Evolutionary conservation across 1,140 invertebrate species (phyloP), one percentile per base, ranked within the genome.

Genomic region (Sinella curviseta): DNA sequence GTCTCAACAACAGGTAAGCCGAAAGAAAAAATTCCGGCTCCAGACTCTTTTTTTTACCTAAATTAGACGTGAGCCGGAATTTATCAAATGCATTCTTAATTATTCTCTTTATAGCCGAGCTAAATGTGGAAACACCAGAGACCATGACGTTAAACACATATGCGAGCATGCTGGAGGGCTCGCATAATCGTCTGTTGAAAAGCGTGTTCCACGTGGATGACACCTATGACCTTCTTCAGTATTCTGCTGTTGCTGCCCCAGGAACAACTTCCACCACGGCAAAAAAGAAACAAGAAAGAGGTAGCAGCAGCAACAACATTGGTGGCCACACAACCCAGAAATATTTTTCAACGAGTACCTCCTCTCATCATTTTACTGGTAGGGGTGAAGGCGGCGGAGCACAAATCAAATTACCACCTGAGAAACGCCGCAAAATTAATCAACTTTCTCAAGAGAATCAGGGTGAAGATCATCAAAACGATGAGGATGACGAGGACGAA

Each of bases 111-210:
- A 30, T 24, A 31, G 65, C 65, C 1, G 65, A 70, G n/a, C n/a
- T 33, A 4, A 24, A 70, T 30, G 65, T 70, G 65, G 28, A 70
- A 33, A 70, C 65, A 17, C 65, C 65, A 12, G 28, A 70, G 31
- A 70, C 65, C 8, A 70, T 31, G 65, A 70, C 65, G n/a, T 24
- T 70, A 4, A 30, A 70, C n/a, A 70, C 65, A n/a, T 70, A 70
- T 30, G 12, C 31, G 65, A 12, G 26, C 12, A 70, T 70, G 65
- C 24, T 70, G 26, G 65, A 70, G n/a, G 24, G 26, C 3, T 70
- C 65, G 8, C 65, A 70, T 33, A 17, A 8, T 8, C 26, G 65
- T 30, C 30, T 70, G 31, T 14, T 31, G 24, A 70, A 70, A 30
- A 17, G 8, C 8, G 65, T 70, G 31, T 70, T 70, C 31, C 65